A percentile compares a stretch with the other conserved stretches of the same genome.
Conservation (phyloP, 2,888 invertebrate genomes). For the Maniola hyperantus region DNA sequence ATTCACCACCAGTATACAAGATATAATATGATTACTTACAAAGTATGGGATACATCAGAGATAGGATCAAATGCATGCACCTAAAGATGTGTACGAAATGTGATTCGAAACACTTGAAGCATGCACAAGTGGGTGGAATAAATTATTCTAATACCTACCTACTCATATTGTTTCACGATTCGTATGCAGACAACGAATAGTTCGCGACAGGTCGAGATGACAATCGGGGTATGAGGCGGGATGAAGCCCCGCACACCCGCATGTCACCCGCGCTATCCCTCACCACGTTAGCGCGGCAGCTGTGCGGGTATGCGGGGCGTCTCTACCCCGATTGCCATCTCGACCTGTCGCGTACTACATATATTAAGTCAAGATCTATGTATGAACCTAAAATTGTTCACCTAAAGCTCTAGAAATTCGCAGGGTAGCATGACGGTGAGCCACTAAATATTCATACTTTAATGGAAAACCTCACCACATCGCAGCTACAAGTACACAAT, state of each 20-base stretch:
- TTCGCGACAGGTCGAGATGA: too few relatives aligned
- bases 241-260: too few relatives aligned
- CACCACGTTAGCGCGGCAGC: too few relatives aligned
- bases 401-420: neutral
- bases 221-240: too few relatives aligned
- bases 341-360: too few relatives aligned
- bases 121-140: constrained; percentile 22
- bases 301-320: too few relatives aligned
- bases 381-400: constrained; percentile 2
- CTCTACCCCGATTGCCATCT: too few relatives aligned
- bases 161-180: neutral
- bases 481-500: neutral
- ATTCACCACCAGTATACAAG: constrained; percentile 2
- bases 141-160: neutral
- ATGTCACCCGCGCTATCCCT: too few relatives aligned
- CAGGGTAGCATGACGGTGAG: neutral
- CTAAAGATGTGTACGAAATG: constrained; percentile 24
- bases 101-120: constrained; percentile 25
- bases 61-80: constrained; percentile 19
- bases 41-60: constrained; percentile 11
- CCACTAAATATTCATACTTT: constrained; percentile 7
- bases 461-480: constrained; percentile 3
- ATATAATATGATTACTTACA: constrained; percentile 9
- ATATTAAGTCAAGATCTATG: neutral
- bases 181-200: constrained; percentile 12